Percentiles rank a stretch among this genome's conserved stretches.
phyloP scores from a whole-genome alignment of 2,888 invertebrate genomes.

The Melieria picta region DNA sequence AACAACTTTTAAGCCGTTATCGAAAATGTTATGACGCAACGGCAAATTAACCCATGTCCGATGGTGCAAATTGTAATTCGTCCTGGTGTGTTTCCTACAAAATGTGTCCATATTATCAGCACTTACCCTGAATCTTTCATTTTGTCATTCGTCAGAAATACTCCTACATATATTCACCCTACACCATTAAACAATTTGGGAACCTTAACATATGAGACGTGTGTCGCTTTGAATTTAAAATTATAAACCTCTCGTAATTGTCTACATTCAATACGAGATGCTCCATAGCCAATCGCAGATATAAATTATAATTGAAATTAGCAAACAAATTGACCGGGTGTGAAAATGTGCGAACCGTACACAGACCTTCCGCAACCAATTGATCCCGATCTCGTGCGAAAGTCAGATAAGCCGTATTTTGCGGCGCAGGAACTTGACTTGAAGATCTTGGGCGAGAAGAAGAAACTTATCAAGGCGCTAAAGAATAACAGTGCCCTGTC shows the following conservation, averaged over 20 bases:
- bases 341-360: conserved; percentile 38
- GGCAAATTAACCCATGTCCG: no score
- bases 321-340: not conserved
- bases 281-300: not conserved
- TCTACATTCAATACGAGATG: not conserved
- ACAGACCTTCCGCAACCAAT: conserved; percentile 34
- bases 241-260: not conserved
- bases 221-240: not conserved
- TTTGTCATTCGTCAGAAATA: no score
- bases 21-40: no score
- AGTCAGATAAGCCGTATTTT: conserved; percentile 16
- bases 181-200: no score
- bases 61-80: no score
- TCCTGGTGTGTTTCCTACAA: no score
- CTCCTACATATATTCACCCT: no score
- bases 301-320: not conserved
- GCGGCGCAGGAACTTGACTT: not conserved
- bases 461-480: not conserved
- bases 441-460: not conserved
- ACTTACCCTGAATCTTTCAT: no score
- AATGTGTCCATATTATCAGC: no score
- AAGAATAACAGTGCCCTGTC: conserved; percentile 47
- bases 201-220: no score
- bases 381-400: conserved; percentile 30
- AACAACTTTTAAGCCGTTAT: no score